phyloP scores from a whole-genome alignment of 2,113 vertebrate species.

The Camelus dromedarius region DNA sequence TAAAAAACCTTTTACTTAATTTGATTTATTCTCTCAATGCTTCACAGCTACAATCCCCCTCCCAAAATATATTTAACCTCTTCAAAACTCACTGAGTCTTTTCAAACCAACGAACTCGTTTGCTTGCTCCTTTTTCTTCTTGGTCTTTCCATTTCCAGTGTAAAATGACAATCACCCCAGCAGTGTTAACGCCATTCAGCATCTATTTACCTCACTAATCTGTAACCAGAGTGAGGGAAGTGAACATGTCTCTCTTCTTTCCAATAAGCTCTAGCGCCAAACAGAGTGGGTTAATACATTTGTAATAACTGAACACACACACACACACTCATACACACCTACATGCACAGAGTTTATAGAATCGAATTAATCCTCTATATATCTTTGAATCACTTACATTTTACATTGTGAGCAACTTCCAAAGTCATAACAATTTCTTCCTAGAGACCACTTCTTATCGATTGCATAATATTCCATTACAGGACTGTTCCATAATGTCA shows the following conservation, averaged over 20 bases:
- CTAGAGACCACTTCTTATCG: background rate
- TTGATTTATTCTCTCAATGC: background rate
- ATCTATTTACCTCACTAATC: background rate
- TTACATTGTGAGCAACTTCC: background rate
- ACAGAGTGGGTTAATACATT: background rate
- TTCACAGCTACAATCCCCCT: background rate
- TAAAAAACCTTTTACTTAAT: background rate
- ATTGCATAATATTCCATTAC: background rate
- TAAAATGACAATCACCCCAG: background rate
- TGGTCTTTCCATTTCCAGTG: background rate
- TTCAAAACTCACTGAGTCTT: slow-evolving; percentile 13
- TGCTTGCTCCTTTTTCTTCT: slow-evolving; percentile 13
- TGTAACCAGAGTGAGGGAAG: background rate
- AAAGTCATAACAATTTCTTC: slow-evolving; percentile 8
- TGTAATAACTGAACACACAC: background rate
- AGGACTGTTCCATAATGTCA: background rate
- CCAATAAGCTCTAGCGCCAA: accelerated
- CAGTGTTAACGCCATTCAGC: background rate
- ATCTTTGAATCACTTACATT: background rate
- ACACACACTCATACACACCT: background rate
- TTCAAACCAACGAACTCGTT: background rate
- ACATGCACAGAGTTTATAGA: background rate
- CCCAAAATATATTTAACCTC: background rate
- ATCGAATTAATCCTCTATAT: background rate
- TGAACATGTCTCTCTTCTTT: background rate